Percentiles rank a stretch among this genome's conserved stretches.
Evolutionary conservation across 2,888 invertebrate species (phyloP).

Genomic region (Charanyca ferruginea): DNA sequence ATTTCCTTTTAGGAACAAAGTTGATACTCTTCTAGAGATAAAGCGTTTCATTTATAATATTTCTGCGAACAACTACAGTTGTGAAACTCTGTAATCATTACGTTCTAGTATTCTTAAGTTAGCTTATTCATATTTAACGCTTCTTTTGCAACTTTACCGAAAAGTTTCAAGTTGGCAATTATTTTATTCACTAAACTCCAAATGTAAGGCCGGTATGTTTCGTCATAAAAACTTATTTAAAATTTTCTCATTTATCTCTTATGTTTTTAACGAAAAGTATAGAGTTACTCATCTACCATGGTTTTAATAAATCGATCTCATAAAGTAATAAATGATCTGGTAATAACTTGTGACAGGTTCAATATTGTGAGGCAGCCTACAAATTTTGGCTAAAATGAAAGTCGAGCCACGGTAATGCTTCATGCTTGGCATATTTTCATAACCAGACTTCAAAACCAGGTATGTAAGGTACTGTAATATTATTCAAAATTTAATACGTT

Average conservation of each 20-base stretch:
- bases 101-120: conserved; percentile 15
- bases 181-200: conserved; percentile 15
- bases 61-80: conserved; percentile 40
- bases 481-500: conserved; percentile 44
- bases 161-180: conserved; percentile 22
- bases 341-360: conserved; percentile 46
- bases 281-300: conserved; percentile 18
- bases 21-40: conserved; percentile 23
- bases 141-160: not conserved
- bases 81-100: conserved; percentile 17
- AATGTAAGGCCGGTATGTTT: not conserved
- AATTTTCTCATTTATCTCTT: conserved; percentile 12
- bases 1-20: conserved; percentile 44
- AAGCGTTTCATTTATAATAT: conserved; percentile 42
- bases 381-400: conserved; percentile 50
- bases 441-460: conserved; percentile 29
- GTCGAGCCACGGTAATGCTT: conserved; percentile 46
- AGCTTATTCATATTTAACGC: conserved; percentile 25
- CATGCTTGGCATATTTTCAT: conserved; percentile 34
- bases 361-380: conserved; percentile 28
- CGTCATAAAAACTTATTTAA: not conserved
- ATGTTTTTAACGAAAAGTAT: conserved; percentile 22
- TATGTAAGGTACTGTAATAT: conserved; percentile 17
- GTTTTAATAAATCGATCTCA: conserved; percentile 43
- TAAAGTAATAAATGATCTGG: conserved; percentile 37